Percentiles rank a stretch among this genome's conserved stretches.
Evolutionary conservation across 1,140 invertebrate genomes (phyloP).

Genomic region (Antheraea pernyi): DNA sequence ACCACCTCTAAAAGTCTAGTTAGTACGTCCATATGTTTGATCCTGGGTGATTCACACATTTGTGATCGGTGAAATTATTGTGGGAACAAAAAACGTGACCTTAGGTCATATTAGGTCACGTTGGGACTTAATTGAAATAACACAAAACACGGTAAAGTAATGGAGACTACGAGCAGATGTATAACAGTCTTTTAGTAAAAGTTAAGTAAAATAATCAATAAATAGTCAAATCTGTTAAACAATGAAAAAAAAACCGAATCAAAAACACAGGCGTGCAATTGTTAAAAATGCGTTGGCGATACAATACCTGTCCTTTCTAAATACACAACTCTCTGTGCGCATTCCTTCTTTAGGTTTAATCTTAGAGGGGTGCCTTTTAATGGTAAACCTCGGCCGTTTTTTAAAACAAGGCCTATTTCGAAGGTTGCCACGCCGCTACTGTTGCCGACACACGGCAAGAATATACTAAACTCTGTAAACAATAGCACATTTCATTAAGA

Average conservation of each 20-base stretch:
- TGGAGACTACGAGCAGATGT: too few species aligned
- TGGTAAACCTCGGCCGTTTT: slow-evolving; percentile 86
- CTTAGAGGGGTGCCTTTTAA: slow-evolving; percentile 94
- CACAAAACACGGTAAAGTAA: too few species aligned
- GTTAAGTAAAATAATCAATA: not conserved
- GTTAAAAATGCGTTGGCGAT: slow-evolving; percentile 81
- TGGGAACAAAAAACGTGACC: too few species aligned
- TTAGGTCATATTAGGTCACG: too few species aligned
- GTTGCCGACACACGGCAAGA: slow-evolving; percentile 93
- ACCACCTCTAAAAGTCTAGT: too few species aligned
- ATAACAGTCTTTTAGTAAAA: too few species aligned
- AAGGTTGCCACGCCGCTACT: slow-evolving; percentile 93
- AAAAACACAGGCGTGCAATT: slow-evolving; percentile 56
- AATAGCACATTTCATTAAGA: not conserved
- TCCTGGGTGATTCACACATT: too few species aligned
- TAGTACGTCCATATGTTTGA: too few species aligned
- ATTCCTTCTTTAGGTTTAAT: slow-evolving; percentile 95
- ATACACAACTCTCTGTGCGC: slow-evolving; percentile 93
- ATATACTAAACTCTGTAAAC: slow-evolving; percentile 91
- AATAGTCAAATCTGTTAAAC: not conserved
- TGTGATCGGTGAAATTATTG: too few species aligned
- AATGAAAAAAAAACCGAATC: slow-evolving; percentile 8
- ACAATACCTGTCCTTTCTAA: slow-evolving; percentile 80
- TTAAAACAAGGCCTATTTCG: slow-evolving; percentile 92
- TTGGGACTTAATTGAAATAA: too few species aligned